These are phyloP conservation scores for Dasyurus viverrinus DNA, from an alignment of 2,113 vertebrate genomes.

Conservation along the genomic window DNA sequence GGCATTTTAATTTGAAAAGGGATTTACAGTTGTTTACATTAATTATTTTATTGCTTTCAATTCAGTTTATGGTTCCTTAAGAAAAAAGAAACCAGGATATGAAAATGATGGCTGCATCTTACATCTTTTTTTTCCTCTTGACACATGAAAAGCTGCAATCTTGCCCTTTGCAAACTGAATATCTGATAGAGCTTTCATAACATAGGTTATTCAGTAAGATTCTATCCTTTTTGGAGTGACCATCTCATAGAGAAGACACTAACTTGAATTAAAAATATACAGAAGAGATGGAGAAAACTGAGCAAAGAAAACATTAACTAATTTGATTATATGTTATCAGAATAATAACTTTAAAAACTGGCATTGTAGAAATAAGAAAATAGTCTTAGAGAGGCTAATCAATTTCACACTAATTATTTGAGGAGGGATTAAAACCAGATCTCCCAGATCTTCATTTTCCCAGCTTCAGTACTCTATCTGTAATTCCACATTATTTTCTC, in stretches of 20 bases:
- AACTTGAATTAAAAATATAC: neutral
- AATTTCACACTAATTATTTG: neutral
- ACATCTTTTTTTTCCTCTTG: slow-evolving; percentile 17
- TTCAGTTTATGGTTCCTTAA: neutral
- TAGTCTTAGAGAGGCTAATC: neutral
- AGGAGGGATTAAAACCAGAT: neutral
- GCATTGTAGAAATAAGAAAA: neutral
- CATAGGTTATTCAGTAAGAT: neutral
- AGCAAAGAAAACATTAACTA: neutral
- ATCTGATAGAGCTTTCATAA: slow-evolving; percentile 22
- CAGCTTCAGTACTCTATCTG: neutral
- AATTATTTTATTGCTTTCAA: slow-evolving; percentile 21
- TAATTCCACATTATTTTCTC: neutral
- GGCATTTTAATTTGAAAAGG: slow-evolving; percentile 37
- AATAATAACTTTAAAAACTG: neutral
- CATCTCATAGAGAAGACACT: neutral
- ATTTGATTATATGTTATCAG: neutral
- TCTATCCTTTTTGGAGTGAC: neutral
- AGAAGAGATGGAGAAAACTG: neutral
- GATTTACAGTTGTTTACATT: slow-evolving; percentile 44
- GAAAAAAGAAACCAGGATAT: neutral
- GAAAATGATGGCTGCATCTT: slow-evolving; percentile 10
- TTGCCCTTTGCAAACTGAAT: slow-evolving; percentile 2
- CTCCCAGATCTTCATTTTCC: neutral
- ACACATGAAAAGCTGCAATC: slow-evolving; percentile 8